A percentile compares a stretch with the other conserved stretches of the same genome.
Evolutionary conservation across 2,113 vertebrate genomes (phyloP).

Genomic region (Trematocara nigrifrons): DNA sequence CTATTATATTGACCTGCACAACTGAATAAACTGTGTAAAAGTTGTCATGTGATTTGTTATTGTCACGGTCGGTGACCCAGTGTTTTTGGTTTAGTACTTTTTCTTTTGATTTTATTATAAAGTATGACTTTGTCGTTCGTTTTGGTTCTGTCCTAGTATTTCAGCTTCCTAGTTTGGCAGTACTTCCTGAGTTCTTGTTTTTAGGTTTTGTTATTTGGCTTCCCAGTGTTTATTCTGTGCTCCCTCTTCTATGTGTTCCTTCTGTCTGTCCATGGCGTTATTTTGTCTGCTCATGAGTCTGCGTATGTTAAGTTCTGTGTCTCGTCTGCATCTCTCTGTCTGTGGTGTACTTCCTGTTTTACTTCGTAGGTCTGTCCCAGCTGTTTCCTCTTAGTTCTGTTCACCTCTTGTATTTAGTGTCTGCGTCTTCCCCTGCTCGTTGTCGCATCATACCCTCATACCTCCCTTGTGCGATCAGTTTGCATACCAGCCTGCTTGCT

Average conservation of each 20-base stretch:
- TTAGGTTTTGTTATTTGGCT: not conserved
- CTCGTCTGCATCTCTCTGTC: not conserved
- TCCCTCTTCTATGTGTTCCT: not conserved
- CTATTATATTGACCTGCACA: not conserved
- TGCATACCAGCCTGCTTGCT: not conserved
- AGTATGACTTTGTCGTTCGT: not conserved
- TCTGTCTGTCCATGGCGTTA: not conserved
- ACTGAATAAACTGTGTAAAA: not conserved
- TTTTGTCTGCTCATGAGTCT: not conserved
- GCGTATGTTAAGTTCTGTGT: not conserved
- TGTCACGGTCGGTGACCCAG: not conserved
- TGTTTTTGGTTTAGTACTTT: not conserved
- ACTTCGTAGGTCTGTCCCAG: rapidly evolving
- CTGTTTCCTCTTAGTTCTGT: not conserved
- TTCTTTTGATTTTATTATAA: no score
- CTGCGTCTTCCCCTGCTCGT: not conserved
- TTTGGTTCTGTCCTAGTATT: rapidly evolving
- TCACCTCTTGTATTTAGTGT: not conserved
- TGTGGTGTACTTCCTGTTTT: not conserved
- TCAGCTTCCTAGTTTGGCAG: not conserved
- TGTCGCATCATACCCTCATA: rapidly evolving
- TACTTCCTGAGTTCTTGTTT: not conserved
- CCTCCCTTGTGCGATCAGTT: rapidly evolving
- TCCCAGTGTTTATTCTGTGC: not conserved
- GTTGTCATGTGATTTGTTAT: not conserved